These are phyloP conservation scores for Mythimna vitellina DNA, from an alignment of 2,888 invertebrate genomes.

Conservation along the genomic window DNA sequence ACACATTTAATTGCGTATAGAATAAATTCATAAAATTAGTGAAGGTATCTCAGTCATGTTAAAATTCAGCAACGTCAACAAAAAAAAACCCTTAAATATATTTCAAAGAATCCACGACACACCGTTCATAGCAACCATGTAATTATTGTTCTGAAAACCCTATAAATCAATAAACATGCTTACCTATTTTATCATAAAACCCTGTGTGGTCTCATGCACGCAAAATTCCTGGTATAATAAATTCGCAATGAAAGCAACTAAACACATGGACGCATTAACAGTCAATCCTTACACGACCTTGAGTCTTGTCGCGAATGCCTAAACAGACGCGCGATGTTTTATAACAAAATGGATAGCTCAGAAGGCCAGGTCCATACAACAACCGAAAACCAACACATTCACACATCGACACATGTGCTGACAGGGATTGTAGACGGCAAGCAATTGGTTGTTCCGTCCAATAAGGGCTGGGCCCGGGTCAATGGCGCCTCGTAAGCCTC, in stretches of 20 bases:
- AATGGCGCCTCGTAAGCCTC: too few relatives aligned
- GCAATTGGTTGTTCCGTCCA: too few relatives aligned
- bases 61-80: background rate
- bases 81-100: background rate
- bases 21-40: slow-evolving; percentile 32
- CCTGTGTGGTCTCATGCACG: slow-evolving; percentile 14
- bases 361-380: slow-evolving; percentile 1
- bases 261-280: slow-evolving; percentile 73
- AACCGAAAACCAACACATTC: background rate
- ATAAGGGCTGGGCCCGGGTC: too few relatives aligned
- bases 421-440: too few relatives aligned
- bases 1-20: slow-evolving; percentile 11
- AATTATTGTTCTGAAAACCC: background rate
- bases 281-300: slow-evolving; percentile 81
- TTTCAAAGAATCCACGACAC: background rate
- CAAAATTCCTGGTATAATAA: slow-evolving; percentile 37
- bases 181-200: background rate
- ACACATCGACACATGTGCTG: too few relatives aligned
- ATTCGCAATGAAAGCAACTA: slow-evolving; percentile 39
- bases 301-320: slow-evolving; percentile 80
- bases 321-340: slow-evolving; percentile 78
- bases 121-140: background rate
- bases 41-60: background rate
- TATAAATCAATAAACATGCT: background rate
- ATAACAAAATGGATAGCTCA: background rate